Conservation (phyloP, 2,797 vertebrate genomes). For the Pseudochirops corinnae region DNA sequence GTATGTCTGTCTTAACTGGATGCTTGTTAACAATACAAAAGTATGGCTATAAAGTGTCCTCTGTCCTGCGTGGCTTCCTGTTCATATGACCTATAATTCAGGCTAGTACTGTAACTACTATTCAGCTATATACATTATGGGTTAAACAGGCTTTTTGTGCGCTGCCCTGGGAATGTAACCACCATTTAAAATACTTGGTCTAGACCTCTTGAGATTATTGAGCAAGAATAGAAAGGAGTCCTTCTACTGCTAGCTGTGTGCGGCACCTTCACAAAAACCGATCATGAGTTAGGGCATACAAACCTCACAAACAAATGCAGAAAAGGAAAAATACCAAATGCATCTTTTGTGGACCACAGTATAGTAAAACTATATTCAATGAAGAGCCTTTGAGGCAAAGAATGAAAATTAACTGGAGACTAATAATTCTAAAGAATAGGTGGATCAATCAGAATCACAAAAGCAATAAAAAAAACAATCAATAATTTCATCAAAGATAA, state of each 20-base stretch:
- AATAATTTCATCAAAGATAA: neutral
- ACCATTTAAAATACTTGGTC: neutral
- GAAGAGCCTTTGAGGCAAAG: neutral
- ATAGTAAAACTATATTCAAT: neutral
- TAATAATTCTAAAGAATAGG: neutral
- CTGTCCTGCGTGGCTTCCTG: neutral
- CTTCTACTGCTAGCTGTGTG: neutral
- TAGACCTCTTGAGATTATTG: neutral
- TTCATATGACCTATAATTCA: neutral
- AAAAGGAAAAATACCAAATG: neutral
- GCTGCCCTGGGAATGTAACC: neutral
- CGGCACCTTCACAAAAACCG: neutral
- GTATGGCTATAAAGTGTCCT: neutral
- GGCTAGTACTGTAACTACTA: neutral
- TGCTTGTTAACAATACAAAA: neutral
- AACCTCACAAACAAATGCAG: neutral
- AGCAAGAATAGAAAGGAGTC: neutral
- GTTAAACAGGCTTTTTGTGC: neutral
- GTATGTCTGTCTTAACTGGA: neutral
- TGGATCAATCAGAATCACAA: neutral
- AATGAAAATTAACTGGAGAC: neutral
- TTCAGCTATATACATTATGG: neutral
- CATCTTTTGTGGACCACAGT: neutral
- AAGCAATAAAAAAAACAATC: neutral
- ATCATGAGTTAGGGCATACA: neutral